phyloP scores from a whole-genome alignment of 2,113 vertebrate genomes.

The Plectropomus leopardus region DNA sequence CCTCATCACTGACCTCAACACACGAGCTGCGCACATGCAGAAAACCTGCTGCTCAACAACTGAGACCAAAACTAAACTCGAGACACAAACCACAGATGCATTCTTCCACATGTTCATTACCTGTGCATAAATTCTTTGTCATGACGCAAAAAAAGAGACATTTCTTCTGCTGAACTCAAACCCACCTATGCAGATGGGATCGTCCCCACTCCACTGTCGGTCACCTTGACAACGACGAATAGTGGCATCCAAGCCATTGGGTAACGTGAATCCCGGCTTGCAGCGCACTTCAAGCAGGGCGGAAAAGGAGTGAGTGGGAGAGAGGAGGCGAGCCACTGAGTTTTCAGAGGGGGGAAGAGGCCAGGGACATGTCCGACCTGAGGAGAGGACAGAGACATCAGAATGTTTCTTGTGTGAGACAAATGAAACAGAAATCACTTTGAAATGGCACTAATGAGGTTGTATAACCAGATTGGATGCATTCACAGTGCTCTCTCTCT shows the following conservation, averaged over 20 bases:
- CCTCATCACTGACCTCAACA: neutral
- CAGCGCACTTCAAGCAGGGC: constrained; percentile 85
- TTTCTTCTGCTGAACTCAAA: constrained; percentile 12
- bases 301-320: constrained; percentile 83
- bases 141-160: neutral
- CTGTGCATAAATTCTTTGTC: neutral
- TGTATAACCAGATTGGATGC: constrained; percentile 40
- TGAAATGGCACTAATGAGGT: constrained; percentile 47
- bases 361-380: constrained; percentile 88
- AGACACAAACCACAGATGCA: neutral
- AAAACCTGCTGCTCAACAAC: neutral
- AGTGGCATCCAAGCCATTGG: constrained; percentile 75
- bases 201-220: constrained; percentile 87
- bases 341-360: constrained; percentile 76
- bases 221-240: constrained; percentile 89
- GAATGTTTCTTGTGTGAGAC: neutral
- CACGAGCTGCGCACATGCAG: neutral
- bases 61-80: neutral
- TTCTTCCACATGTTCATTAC: neutral
- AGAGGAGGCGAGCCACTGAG: constrained; percentile 74
- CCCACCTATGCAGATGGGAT: constrained; percentile 85
- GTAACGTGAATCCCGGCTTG: constrained; percentile 80
- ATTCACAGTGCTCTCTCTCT: constrained; percentile 13
- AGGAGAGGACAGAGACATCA: constrained; percentile 19
- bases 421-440: constrained; percentile 19